A percentile compares a stretch with the other conserved stretches of the same genome.
These are phyloP conservation scores for Lottia gigantea DNA, from an alignment of 2,888 invertebrate species.

Conservation along the genomic window DNA sequence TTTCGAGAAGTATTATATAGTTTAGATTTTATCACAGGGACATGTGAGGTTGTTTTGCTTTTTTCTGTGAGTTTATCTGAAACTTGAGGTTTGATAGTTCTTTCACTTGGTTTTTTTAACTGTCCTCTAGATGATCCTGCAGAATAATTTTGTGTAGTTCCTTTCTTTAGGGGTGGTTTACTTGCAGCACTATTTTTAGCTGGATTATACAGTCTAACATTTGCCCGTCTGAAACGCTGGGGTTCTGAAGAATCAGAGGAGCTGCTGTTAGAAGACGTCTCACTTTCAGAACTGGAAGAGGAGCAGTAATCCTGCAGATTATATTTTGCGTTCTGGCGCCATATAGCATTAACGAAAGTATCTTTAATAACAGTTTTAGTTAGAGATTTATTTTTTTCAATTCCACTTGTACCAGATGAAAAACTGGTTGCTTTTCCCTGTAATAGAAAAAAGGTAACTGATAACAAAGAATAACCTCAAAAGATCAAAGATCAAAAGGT, in stretches of 20 bases:
- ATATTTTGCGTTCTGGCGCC: constrained; percentile 31
- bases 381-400: constrained; percentile 1
- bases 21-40: background rate
- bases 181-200: background rate
- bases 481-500: no score
- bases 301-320: constrained; percentile 28
- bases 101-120: background rate
- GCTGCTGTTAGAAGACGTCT: constrained; percentile 25
- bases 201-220: background rate
- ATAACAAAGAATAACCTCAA: no score
- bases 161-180: background rate
- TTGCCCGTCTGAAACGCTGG: background rate
- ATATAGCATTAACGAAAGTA: constrained; percentile 29
- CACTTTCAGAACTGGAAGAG: constrained; percentile 30
- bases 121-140: background rate
- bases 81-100: background rate
- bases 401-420: background rate
- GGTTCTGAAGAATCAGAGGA: constrained; percentile 27
- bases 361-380: constrained; percentile 14
- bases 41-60: background rate
- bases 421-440: constrained; percentile 30
- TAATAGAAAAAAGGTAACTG: background rate
- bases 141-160: background rate
- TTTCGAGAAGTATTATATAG: background rate
- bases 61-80: background rate